Conservation (phyloP, 2,797 vertebrate species). For the Hyperoplus lanceolatus region DNA sequence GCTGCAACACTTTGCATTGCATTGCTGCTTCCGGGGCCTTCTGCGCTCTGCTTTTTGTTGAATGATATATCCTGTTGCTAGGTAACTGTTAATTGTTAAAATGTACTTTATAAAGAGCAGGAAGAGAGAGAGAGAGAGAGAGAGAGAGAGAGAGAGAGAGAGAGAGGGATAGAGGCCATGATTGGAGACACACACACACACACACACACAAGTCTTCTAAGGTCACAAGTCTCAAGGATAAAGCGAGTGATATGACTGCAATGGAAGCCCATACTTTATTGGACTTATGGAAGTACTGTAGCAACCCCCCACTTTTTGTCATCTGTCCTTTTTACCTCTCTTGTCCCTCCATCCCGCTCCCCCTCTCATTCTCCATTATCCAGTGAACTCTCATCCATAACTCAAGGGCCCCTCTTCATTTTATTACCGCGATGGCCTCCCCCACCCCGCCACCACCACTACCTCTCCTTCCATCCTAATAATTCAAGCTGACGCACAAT, state of each 20-base stretch:
- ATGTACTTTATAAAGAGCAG: constrained; percentile 52
- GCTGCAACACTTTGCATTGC: constrained; percentile 5
- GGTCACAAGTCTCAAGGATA: constrained; percentile 55
- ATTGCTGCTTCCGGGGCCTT: neutral
- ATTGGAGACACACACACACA: neutral
- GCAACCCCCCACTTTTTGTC: constrained; percentile 39
- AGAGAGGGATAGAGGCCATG: constrained; percentile 22
- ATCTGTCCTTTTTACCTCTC: constrained; percentile 58
- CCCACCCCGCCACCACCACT: neutral
- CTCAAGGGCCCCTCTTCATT: constrained; percentile 64
- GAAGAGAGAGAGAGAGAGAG: constrained; percentile 23
- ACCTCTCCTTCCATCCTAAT: constrained; percentile 60
- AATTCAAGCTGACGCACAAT: constrained; percentile 74
- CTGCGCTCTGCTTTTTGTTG: constrained; percentile 31
- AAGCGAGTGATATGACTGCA: constrained; percentile 30
- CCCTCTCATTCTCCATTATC: constrained; percentile 64
- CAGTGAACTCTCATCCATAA: constrained; percentile 71
- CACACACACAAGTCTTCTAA: constrained; percentile 37
- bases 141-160: constrained; percentile 17
- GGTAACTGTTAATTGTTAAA: constrained; percentile 80
- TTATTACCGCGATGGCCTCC: constrained; percentile 51
- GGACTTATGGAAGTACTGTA: constrained; percentile 36
- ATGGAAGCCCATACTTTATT: constrained; percentile 31
- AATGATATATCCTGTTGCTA: constrained; percentile 72
- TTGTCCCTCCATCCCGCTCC: constrained; percentile 32